Conservation (phyloP, 2,888 invertebrate genomes). For the Dascillus cervinus region DNA sequence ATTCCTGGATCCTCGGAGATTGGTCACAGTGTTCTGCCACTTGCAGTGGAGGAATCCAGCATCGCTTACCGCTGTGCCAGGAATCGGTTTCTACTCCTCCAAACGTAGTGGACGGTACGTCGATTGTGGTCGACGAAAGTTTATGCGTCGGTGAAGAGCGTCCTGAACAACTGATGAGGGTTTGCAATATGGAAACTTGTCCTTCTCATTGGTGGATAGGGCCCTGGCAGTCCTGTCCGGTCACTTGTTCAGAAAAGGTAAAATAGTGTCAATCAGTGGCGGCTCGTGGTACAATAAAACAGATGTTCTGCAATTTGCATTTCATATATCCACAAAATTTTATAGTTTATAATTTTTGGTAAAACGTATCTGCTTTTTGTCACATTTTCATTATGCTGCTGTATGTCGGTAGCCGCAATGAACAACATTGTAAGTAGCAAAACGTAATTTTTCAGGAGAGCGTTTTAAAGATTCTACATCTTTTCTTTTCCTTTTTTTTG, state of each 20-base stretch:
- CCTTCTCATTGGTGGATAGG: conserved; percentile 82
- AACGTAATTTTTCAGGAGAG: too few species aligned
- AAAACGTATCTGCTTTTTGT: too few species aligned
- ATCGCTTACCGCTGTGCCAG: conserved; percentile 46
- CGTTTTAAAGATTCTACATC: too few species aligned
- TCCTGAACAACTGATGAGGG: conserved; percentile 53
- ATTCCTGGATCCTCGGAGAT: conserved; percentile 68
- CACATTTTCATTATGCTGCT: too few species aligned
- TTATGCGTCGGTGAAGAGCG: conserved; percentile 41
- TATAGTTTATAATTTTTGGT: too few species aligned
- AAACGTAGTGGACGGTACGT: conserved; percentile 37
- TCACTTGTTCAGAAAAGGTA: conserved; percentile 50
- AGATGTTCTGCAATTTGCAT: too few species aligned
- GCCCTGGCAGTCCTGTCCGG: conserved; percentile 77
- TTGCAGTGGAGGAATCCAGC: conserved; percentile 71
- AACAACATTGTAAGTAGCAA: too few species aligned
- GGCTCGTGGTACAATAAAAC: too few species aligned
- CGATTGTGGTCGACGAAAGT: conserved; percentile 36
- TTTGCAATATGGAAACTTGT: conserved; percentile 59
- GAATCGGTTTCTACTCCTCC: conserved; percentile 38
- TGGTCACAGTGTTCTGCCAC: conserved; percentile 73
- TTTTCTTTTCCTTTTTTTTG: too few species aligned
- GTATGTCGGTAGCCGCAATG: too few species aligned
- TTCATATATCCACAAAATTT: too few species aligned
- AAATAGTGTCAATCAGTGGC: too few species aligned